These are phyloP conservation scores for Metopia argyrocephala DNA, from an alignment of 2,888 invertebrate species.

Conservation along the genomic window DNA sequence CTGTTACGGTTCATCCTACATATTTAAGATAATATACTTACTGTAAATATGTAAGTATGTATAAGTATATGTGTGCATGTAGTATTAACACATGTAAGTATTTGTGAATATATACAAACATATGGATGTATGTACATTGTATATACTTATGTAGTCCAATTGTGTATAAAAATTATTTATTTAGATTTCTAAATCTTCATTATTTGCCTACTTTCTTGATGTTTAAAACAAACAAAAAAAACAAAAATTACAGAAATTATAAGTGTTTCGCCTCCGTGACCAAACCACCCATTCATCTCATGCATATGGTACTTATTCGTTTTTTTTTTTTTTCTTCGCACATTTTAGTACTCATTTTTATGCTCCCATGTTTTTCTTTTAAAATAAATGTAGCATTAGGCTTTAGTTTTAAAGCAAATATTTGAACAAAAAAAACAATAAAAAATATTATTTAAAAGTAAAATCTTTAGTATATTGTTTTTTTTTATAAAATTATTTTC, in stretches of 20 bases:
- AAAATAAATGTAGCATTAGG: neutral
- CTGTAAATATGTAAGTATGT: too few species aligned
- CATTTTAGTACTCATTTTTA: neutral
- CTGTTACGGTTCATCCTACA: too few species aligned
- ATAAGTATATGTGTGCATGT: too few species aligned
- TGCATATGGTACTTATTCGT: neutral
- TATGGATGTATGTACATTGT: too few species aligned
- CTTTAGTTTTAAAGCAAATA: slow-evolving; percentile 2
- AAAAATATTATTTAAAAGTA: too few species aligned
- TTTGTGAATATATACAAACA: too few species aligned
- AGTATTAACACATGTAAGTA: too few species aligned
- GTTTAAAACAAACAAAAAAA: neutral
- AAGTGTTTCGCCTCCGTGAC: neutral
- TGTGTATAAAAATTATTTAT: neutral
- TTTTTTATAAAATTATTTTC: too few species aligned
- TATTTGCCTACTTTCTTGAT: neutral
- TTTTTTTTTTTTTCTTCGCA: neutral
- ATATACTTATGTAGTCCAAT: neutral
- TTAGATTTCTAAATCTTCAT: slow-evolving; percentile 22
- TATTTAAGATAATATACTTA: too few species aligned
- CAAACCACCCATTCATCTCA: neutral
- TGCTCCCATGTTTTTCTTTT: neutral
- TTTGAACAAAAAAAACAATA: neutral
- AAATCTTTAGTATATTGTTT: too few species aligned
- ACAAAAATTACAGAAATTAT: neutral